Conservation (phyloP, 1,140 invertebrate species). For the Nebria ingens region DNA sequence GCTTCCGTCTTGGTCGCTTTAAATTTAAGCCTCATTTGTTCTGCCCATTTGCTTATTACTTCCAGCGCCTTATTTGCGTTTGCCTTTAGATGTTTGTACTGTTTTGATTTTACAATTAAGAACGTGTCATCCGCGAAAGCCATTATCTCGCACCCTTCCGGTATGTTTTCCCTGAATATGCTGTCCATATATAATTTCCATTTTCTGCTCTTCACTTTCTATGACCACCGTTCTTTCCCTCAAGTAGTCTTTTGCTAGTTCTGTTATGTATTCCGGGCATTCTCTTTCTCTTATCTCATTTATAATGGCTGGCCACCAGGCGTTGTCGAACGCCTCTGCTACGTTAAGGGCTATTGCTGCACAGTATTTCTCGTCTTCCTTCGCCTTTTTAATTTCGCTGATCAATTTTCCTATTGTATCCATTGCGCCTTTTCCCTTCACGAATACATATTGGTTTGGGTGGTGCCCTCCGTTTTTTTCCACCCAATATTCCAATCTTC, state of each 20-base stretch:
- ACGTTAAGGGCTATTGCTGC: background rate
- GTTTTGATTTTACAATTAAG: no score
- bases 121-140: slow-evolving; percentile 8
- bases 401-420: background rate
- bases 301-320: slow-evolving; percentile 10
- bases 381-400: background rate
- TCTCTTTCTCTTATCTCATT: background rate
- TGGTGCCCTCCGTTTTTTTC: background rate
- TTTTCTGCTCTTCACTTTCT: background rate
- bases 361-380: background rate
- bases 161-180: slow-evolving; percentile 9
- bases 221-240: background rate
- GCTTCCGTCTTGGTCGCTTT: no score
- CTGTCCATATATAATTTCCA: slow-evolving; percentile 19
- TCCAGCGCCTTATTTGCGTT: no score
- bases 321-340: slow-evolving; percentile 10
- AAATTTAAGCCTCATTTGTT: no score
- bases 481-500: slow-evolving; percentile 1
- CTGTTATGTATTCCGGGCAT: background rate
- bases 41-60: no score
- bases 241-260: background rate
- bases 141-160: background rate
- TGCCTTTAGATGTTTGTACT: no score
- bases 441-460: slow-evolving; percentile 1
- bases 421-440: background rate